Base-by-base conservation (phyloP, 2,888 invertebrate genomes). In the Oligia latruncula region DNA sequence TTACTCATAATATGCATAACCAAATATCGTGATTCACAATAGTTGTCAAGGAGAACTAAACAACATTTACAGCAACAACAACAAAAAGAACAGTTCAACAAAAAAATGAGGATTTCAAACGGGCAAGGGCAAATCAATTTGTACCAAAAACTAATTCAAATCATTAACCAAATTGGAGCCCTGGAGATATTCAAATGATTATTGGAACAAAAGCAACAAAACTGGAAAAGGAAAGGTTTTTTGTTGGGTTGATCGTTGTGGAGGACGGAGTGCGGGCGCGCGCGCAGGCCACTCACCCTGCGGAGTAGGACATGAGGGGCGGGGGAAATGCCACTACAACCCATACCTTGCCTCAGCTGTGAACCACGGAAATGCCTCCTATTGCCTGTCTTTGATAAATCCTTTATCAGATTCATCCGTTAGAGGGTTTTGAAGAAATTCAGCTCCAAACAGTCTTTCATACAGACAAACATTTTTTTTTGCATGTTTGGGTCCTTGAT, bases 251-350 rank as follows among this genome's bases (percentile, higher is more conserved):
- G 90, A 89, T 90, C 87, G 81, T 74, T 87, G 82, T 88, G 89
- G 90, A 89, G 87, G 89, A 81, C 89, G 90, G 90, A 87, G 90
- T 91, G 90, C 85, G 89, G 89, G 89, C 87, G 85, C 82, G 83
- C 88, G 83, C 80, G 88, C 88, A 91, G 94, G 93, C 87, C 93
- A 93, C 90, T 93, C 92, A 94, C 93, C 93, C 93, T 90, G 90
- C 87, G 89, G 86, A 87, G 87, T 78, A 83, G 79, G 74, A 70
- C 76, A 80, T 71, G 85, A 55, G 87, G 81, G 84, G 62, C 68
- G 88, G 85, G 88, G 82, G 74, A 68, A 73, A 78, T 81, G 80
- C 77, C 74, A 85, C 86, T 84, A 88, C 87, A 78, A 84, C 85
- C 88, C 73, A 89, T 82, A 80, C 71, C 71, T 71, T 87, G 83